A percentile compares a stretch with the other conserved stretches of the same genome.
Evolutionary conservation across 35 echinoderm and acorn worm genomes (phyloP).

Genomic region (Ophioderma brevispina): DNA sequence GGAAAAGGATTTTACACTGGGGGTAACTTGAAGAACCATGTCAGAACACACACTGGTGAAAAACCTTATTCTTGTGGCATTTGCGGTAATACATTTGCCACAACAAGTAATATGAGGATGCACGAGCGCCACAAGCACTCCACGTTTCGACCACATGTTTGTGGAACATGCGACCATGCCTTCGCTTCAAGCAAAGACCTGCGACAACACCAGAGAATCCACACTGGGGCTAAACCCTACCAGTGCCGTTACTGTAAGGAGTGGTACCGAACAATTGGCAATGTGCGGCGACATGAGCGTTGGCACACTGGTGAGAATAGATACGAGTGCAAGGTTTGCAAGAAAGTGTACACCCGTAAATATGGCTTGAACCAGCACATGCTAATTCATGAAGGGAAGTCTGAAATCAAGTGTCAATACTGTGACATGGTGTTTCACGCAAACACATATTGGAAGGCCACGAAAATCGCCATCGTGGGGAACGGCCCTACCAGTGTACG

Average conservation of each 20-base stretch:
- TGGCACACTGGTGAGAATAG: conserved; percentile 6
- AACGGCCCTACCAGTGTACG: conserved; percentile 25
- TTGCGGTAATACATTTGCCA: not conserved
- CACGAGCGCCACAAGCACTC: not conserved
- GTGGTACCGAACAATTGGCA: not conserved
- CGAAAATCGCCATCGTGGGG: not conserved
- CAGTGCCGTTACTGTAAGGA: conserved; percentile 46
- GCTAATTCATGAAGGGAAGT: not conserved
- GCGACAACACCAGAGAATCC: conserved; percentile 36
- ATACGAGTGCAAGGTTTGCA: not conserved
- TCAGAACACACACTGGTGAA: conserved; percentile 28
- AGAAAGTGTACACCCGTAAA: not conserved
- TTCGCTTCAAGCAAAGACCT: conserved; percentile 24
- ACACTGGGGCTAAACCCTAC: conserved; percentile 61
- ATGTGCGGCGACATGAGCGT: not conserved
- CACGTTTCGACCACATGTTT: conserved; percentile 7
- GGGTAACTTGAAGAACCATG: not conserved
- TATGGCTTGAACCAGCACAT: not conserved
- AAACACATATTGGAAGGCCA: not conserved
- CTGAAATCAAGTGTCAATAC: not conserved
- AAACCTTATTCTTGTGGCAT: not conserved
- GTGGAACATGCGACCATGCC: conserved; percentile 28
- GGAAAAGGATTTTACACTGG: not conserved
- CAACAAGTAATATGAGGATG: not conserved
- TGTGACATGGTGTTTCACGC: not conserved